phyloP scores from a whole-genome alignment of 2,888 invertebrate genomes.

The Lasioglossum vierecki region DNA sequence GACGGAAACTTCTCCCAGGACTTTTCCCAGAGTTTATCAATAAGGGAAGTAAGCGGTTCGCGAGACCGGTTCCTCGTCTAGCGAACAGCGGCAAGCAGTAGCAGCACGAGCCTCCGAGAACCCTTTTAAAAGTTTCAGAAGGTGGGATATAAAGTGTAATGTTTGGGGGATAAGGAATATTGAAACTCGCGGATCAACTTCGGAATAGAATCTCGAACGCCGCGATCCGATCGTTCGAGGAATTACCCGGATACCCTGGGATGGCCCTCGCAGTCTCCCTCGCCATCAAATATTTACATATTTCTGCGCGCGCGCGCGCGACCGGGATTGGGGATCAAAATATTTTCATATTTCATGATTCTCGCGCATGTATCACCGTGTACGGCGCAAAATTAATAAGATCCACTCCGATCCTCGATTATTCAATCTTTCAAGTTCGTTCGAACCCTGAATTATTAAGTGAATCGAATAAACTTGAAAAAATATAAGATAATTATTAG shows the following conservation, averaged over 20 bases:
- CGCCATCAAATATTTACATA: not conserved
- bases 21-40: conserved; percentile 57
- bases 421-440: not conserved
- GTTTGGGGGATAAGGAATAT: conserved; percentile 48
- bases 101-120: conserved; percentile 26
- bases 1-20: conserved; percentile 37
- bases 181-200: conserved; percentile 45
- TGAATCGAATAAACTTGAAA: too few relatives aligned
- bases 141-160: conserved; percentile 38
- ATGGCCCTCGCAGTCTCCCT: not conserved
- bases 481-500: too few relatives aligned
- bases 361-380: not conserved
- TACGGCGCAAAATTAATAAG: not conserved
- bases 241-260: not conserved
- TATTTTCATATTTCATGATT: not conserved
- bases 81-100: not conserved
- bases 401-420: not conserved
- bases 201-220: conserved; percentile 27
- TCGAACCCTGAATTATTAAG: not conserved
- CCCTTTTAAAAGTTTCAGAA: conserved; percentile 59
- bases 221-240: conserved; percentile 11
- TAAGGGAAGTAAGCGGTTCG: conserved; percentile 43
- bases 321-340: not conserved
- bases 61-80: conserved; percentile 1
- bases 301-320: not conserved